phyloP scores from a whole-genome alignment of 2,113 vertebrate species.

The Ascaphus truei region DNA sequence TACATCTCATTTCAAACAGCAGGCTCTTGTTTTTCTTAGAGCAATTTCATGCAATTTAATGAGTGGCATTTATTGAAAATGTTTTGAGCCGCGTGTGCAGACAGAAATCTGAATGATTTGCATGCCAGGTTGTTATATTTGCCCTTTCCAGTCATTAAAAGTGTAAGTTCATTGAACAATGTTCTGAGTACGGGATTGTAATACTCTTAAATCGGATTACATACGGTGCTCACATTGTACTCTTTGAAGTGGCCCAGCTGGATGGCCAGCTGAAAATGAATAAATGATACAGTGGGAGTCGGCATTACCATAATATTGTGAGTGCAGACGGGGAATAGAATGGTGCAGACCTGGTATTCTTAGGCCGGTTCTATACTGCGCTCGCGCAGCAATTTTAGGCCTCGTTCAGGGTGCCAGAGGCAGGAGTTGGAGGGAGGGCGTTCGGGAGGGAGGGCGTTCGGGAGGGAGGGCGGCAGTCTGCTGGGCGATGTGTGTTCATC shows the following conservation, averaged over 20 bases:
- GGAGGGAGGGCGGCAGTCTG: no score
- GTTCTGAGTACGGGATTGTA: slow-evolving; percentile 8
- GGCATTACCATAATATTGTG: slow-evolving; percentile 2
- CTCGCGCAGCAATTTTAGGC: no score
- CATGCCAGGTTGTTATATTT: background rate
- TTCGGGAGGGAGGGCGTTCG: no score
- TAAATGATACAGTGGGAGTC: slow-evolving; percentile 3
- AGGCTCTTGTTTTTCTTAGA: no score
- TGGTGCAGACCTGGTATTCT: no score
- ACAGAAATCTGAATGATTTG: background rate
- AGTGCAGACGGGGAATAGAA: no score
- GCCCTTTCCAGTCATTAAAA: background rate
- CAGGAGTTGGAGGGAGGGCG: no score
- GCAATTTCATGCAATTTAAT: background rate
- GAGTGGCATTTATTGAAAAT: background rate
- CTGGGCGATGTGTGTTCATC: no score
- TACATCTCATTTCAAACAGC: no score
- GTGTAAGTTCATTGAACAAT: slow-evolving; percentile 3
- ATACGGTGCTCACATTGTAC: slow-evolving; percentile 4
- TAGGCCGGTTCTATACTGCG: no score
- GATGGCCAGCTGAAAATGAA: background rate
- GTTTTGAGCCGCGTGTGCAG: background rate
- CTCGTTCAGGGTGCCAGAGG: no score
- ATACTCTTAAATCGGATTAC: slow-evolving; percentile 9
- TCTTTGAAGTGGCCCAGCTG: background rate